These are phyloP conservation scores for Marcusenius ussheri DNA, from an alignment of 2,113 vertebrate genomes.

Conservation along the genomic window DNA sequence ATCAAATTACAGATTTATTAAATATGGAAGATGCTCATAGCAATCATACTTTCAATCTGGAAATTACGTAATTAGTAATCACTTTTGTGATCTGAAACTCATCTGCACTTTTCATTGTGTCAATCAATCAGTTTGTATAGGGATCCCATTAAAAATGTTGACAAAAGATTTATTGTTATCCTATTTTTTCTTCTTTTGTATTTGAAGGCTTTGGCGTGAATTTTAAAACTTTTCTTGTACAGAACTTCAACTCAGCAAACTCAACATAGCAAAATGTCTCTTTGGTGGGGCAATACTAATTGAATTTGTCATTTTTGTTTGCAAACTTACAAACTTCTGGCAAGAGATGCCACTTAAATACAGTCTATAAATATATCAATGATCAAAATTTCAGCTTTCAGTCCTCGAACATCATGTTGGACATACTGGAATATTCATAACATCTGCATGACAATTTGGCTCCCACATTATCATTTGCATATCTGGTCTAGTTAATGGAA, in stretches of 20 bases:
- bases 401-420: background rate
- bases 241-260: background rate
- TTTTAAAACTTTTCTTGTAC: background rate
- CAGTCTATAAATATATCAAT: background rate
- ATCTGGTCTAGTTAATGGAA: background rate
- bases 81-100: background rate
- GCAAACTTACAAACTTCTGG: background rate
- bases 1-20: conserved; percentile 2
- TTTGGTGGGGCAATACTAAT: background rate
- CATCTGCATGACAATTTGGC: background rate
- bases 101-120: background rate
- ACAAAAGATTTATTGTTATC: background rate
- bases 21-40: background rate
- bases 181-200: background rate
- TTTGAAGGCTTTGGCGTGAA: background rate
- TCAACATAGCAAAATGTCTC: background rate
- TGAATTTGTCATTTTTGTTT: background rate
- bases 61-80: background rate
- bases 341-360: background rate
- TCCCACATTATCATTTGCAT: background rate
- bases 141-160: background rate
- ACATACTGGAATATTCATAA: background rate
- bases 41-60: background rate
- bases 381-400: background rate
- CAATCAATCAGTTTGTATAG: background rate